Evolutionary conservation across 2,113 vertebrate genomes (phyloP).

Genomic region (Bos indicus): DNA sequence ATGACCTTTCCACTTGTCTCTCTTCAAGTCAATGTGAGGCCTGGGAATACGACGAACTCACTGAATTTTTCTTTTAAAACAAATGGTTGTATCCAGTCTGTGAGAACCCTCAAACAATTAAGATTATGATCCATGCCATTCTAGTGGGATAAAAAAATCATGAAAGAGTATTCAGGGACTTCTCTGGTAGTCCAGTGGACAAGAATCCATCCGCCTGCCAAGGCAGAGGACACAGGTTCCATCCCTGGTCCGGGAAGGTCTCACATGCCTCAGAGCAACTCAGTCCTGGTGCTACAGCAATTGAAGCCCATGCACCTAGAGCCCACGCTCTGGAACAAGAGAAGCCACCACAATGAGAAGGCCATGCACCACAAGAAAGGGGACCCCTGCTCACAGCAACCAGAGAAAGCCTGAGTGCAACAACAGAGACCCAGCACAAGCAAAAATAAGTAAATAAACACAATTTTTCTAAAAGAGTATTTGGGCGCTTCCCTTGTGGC

Average conservation of each 20-base stretch:
- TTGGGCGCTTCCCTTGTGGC: background rate
- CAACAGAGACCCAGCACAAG: background rate
- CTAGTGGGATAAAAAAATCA: background rate
- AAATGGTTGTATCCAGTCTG: background rate
- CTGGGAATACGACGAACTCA: background rate
- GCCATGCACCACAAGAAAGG: fast-evolving
- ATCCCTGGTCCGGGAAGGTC: background rate
- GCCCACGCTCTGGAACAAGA: background rate
- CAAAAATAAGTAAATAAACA: background rate
- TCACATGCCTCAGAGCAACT: background rate
- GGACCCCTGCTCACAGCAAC: background rate
- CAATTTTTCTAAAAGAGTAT: background rate
- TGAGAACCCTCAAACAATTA: background rate
- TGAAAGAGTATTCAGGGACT: background rate
- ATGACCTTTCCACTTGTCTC: background rate
- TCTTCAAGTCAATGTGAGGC: background rate
- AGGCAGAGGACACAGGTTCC: background rate
- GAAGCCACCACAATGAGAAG: fast-evolving
- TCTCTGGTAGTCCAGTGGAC: background rate
- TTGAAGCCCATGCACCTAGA: background rate
- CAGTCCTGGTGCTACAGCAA: background rate
- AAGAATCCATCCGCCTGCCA: background rate
- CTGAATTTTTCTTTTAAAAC: background rate
- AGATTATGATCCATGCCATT: background rate
- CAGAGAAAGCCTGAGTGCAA: background rate